These are phyloP conservation scores for Barbus barbus DNA, from an alignment of 2,113 vertebrate genomes.

Conservation along the genomic window DNA sequence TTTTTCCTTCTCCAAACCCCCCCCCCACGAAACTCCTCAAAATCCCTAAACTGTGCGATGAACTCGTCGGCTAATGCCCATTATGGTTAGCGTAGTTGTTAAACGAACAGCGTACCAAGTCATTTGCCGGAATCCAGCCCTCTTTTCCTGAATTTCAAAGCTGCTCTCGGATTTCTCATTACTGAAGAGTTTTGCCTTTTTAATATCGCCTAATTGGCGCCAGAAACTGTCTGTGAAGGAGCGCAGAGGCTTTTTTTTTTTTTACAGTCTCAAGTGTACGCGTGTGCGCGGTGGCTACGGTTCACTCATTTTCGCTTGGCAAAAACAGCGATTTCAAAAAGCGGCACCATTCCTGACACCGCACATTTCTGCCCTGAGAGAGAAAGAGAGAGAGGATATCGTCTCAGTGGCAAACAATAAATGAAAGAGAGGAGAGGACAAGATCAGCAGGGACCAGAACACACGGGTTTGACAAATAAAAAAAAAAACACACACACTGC, in stretches of 20 bases:
- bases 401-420: slow-evolving; percentile 47
- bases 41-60: background rate
- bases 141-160: background rate
- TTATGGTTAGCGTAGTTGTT: background rate
- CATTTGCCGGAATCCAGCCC: slow-evolving; percentile 26
- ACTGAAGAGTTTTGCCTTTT: slow-evolving; percentile 66
- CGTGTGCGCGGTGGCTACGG: slow-evolving; percentile 45
- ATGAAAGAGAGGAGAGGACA: slow-evolving; percentile 29
- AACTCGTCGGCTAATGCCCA: background rate
- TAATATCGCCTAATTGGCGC: slow-evolving; percentile 75
- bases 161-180: slow-evolving; percentile 65
- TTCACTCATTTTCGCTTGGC: slow-evolving; percentile 64
- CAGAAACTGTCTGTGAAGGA: slow-evolving; percentile 73
- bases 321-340: slow-evolving; percentile 49
- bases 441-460: slow-evolving; percentile 20
- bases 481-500: background rate
- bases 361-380: slow-evolving; percentile 18
- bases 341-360: slow-evolving; percentile 67
- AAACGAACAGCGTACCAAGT: slow-evolving; percentile 46
- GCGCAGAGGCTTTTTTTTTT: slow-evolving; percentile 65
- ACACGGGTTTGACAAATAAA: slow-evolving; percentile 30
- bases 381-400: slow-evolving; percentile 32
- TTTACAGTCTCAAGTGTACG: slow-evolving; percentile 37
- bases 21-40: background rate
- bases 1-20: background rate